phyloP scores from a whole-genome alignment of 1,140 invertebrate genomes.

The Bilobella aurantiaca region DNA sequence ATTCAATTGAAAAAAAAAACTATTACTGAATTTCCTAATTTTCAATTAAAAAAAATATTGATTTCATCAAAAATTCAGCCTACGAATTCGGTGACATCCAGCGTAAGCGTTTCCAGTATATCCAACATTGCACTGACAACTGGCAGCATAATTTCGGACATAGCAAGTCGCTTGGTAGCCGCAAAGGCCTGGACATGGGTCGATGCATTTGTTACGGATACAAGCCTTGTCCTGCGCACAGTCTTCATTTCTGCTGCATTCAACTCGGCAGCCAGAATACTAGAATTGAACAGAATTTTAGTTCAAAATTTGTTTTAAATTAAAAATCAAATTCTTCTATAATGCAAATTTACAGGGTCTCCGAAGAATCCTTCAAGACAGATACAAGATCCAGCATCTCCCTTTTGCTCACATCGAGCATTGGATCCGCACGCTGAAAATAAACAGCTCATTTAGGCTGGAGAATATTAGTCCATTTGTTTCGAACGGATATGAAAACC shows the following conservation, averaged over 20 bases:
- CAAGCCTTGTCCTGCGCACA: slow-evolving; percentile 63
- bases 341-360: slow-evolving; percentile 47
- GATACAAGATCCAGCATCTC: slow-evolving; percentile 44
- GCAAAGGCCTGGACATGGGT: slow-evolving; percentile 70
- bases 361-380: slow-evolving; percentile 55
- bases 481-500: background rate
- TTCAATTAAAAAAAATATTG: background rate
- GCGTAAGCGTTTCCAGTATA: slow-evolving; percentile 57
- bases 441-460: slow-evolving; percentile 67
- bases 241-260: slow-evolving; percentile 46
- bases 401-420: slow-evolving; percentile 17
- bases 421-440: slow-evolving; percentile 46
- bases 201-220: slow-evolving; percentile 57
- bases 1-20: too few relatives aligned
- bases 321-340: slow-evolving; percentile 2
- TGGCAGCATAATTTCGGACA: slow-evolving; percentile 67
- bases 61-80: background rate
- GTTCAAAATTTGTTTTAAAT: slow-evolving; percentile 27
- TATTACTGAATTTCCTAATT: too few relatives aligned
- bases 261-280: slow-evolving; percentile 36
- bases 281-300: slow-evolving; percentile 28
- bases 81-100: background rate
- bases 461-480: too few relatives aligned
- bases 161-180: slow-evolving; percentile 66
- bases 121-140: slow-evolving; percentile 63